Percentiles rank a stretch among this genome's conserved stretches.
Evolutionary conservation across 2,888 invertebrate species (phyloP).

Genomic region (Brachyopa scutellaris): DNA sequence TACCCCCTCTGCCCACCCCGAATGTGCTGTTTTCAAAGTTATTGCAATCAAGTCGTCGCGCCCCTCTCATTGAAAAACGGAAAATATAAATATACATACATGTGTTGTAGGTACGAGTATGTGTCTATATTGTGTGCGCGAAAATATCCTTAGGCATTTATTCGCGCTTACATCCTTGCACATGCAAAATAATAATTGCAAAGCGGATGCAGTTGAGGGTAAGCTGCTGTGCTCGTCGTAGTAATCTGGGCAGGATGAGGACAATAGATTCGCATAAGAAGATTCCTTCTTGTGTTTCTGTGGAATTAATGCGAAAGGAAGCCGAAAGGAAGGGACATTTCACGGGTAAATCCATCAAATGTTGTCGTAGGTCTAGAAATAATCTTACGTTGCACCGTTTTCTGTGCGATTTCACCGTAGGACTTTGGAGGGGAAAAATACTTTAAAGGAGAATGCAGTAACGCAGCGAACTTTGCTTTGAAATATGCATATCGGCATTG

Average conservation of each 20-base stretch:
- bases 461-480: no score
- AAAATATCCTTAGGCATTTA: constrained; percentile 69
- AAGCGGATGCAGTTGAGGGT: constrained; percentile 69
- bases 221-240: no score
- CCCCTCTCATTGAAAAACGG: constrained; percentile 10
- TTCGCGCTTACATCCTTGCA: constrained; percentile 68
- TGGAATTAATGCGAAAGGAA: constrained; percentile 34
- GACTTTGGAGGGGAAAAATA: no score
- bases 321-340: constrained; percentile 36
- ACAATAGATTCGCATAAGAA: constrained; percentile 66
- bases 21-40: constrained; percentile 49
- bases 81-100: constrained; percentile 41
- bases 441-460: no score
- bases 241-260: constrained; percentile 23
- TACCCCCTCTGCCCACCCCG: constrained; percentile 31
- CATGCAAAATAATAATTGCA: constrained; percentile 67
- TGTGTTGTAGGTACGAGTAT: neutral
- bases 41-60: constrained; percentile 23
- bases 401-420: constrained; percentile 4
- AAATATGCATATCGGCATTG: no score
- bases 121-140: constrained; percentile 57
- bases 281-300: constrained; percentile 39
- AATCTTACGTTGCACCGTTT: constrained; percentile 13
- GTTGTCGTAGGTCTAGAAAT: constrained; percentile 64
- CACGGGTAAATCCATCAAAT: constrained; percentile 45